These are phyloP conservation scores for Macrosteles quadrilineatus DNA, from an alignment of 1,140 invertebrate species.

Conservation along the genomic window DNA sequence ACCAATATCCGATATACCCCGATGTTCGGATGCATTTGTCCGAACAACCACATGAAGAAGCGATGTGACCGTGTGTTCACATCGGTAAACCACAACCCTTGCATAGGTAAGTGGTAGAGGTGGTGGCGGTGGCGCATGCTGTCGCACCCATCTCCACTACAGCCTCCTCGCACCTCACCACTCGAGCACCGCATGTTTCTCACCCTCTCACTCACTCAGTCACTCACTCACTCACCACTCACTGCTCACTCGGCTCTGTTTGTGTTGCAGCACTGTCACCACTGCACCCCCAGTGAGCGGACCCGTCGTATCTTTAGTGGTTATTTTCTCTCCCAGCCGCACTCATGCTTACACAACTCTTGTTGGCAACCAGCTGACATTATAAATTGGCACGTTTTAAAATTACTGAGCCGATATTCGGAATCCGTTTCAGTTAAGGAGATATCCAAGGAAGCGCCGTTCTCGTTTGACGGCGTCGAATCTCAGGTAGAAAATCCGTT, in stretches of 20 bases:
- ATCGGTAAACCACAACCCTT: conserved; percentile 86
- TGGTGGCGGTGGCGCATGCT: not conserved
- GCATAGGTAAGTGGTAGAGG: conserved; percentile 73
- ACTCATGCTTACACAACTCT: conserved; percentile 24
- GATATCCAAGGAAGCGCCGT: conserved; percentile 32
- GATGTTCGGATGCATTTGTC: conserved; percentile 89
- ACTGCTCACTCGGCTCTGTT: not conserved
- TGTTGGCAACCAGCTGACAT: conserved; percentile 28
- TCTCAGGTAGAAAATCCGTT: conserved; percentile 30
- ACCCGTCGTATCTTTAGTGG: not conserved
- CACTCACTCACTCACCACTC: conserved; percentile 28
- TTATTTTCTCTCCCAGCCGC: conserved; percentile 22
- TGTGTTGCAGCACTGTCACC: conserved; percentile 10
- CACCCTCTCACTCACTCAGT: too few relatives aligned
- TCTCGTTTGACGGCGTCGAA: conserved; percentile 23
- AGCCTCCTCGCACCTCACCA: not conserved
- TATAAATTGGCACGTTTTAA: conserved; percentile 18
- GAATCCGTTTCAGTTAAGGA: conserved; percentile 35
- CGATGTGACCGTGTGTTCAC: conserved; percentile 83
- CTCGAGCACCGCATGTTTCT: too few relatives aligned
- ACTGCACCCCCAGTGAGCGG: not conserved
- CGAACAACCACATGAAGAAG: conserved; percentile 83
- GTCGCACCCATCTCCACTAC: not conserved
- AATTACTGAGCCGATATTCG: conserved; percentile 33
- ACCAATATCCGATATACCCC: conserved; percentile 76